Percentiles rank a stretch among this genome's conserved stretches.
Evolutionary conservation across 2,888 invertebrate species (phyloP).

Genomic region (Phania funesta): DNA sequence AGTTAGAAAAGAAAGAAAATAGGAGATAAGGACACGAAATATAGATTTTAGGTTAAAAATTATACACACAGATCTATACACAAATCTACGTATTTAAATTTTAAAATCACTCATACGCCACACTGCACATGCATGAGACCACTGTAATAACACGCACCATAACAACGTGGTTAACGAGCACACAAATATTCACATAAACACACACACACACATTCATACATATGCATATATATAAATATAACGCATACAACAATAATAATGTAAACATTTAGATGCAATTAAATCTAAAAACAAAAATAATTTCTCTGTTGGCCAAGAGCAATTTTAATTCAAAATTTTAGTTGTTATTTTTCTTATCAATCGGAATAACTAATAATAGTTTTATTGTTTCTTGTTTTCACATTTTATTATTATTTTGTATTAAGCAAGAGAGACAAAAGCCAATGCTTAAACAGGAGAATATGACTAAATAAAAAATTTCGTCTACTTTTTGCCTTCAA

Average conservation of each 20-base stretch:
- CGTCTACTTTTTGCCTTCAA: too few relatives aligned
- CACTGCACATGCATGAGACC: constrained; percentile 50
- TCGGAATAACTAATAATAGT: constrained; percentile 5
- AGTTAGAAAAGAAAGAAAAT: background rate
- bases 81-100: constrained; percentile 9
- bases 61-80: constrained; percentile 12
- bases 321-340: constrained; percentile 15
- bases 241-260: constrained; percentile 12
- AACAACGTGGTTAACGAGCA: constrained; percentile 50
- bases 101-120: constrained; percentile 58
- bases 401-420: too few relatives aligned
- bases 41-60: constrained; percentile 19
- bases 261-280: constrained; percentile 29
- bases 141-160: constrained; percentile 54
- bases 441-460: too few relatives aligned
- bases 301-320: background rate
- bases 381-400: too few relatives aligned
- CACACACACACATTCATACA: background rate
- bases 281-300: constrained; percentile 12
- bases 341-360: constrained; percentile 6
- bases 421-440: too few relatives aligned
- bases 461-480: too few relatives aligned
- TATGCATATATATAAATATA: background rate
- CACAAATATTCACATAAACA: constrained; percentile 18
- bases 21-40: background rate